These are phyloP conservation scores for Actenoides hombroni DNA, from an alignment of 2,113 vertebrate genomes.

Conservation along the genomic window DNA sequence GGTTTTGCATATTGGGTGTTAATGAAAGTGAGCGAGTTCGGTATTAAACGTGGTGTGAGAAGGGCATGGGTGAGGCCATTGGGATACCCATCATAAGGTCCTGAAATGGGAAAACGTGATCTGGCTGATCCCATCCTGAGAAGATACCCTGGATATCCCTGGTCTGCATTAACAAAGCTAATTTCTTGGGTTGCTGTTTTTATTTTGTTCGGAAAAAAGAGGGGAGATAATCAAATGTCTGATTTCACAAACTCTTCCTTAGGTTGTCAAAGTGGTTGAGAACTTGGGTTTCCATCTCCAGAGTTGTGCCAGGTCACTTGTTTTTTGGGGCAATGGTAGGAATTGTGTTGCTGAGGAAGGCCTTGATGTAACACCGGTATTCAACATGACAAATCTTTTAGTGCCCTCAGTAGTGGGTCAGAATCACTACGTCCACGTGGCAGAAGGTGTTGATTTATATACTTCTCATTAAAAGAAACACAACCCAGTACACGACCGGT, in stretches of 20 bases:
- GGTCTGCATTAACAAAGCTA: background rate
- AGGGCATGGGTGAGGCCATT: background rate
- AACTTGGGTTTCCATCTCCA: background rate
- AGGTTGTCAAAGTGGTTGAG: background rate
- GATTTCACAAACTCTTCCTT: background rate
- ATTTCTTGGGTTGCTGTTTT: background rate
- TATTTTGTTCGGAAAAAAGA: background rate
- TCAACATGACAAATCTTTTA: background rate
- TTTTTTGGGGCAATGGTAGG: background rate
- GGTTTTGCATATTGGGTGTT: background rate
- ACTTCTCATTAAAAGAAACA: background rate
- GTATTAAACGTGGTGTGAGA: background rate
- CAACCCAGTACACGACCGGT: background rate
- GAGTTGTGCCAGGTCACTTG: background rate
- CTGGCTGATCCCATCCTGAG: background rate
- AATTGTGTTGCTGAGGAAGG: background rate
- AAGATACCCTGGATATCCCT: background rate
- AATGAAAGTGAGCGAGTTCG: background rate
- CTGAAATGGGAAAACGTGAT: background rate
- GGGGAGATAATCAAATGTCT: background rate
- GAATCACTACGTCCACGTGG: rapidly evolving
- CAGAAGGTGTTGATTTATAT: background rate
- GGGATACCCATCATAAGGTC: background rate
- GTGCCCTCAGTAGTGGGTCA: background rate
- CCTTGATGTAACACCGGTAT: background rate